phyloP scores from a whole-genome alignment of 2,113 vertebrate genomes.

The Aegithalos caudatus region DNA sequence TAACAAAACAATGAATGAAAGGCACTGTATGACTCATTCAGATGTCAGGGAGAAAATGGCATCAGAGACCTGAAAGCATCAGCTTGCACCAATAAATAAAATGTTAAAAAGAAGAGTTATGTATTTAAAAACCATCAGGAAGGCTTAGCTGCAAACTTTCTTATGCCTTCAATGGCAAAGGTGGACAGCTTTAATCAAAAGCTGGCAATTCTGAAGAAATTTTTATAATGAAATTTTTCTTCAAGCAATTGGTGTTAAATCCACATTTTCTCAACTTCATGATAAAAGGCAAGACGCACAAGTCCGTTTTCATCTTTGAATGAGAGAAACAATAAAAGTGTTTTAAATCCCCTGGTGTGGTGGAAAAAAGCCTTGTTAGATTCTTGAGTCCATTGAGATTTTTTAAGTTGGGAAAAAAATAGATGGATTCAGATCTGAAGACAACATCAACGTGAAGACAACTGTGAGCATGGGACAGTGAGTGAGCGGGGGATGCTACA shows the following conservation, averaged over 20 bases:
- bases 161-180: not conserved
- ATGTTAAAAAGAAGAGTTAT: constrained; percentile 23
- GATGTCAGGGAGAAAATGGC: not conserved
- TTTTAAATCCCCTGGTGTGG: not conserved
- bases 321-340: not conserved
- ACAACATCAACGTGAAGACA: not conserved
- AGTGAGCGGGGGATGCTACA: not conserved
- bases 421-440: not conserved
- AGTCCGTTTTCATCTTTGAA: not conserved
- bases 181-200: not conserved
- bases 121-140: not conserved
- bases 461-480: not conserved
- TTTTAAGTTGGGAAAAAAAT: not conserved
- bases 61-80: not conserved
- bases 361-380: not conserved
- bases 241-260: not conserved
- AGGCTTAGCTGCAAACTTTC: not conserved
- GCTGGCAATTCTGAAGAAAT: not conserved
- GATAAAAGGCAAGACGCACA: not conserved
- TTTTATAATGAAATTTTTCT: not conserved
- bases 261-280: not conserved
- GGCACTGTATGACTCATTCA: not conserved
- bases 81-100: not conserved
- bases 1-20: not conserved
- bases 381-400: not conserved